phyloP scores from a whole-genome alignment of 1,140 invertebrate genomes.

The Apis florea region DNA sequence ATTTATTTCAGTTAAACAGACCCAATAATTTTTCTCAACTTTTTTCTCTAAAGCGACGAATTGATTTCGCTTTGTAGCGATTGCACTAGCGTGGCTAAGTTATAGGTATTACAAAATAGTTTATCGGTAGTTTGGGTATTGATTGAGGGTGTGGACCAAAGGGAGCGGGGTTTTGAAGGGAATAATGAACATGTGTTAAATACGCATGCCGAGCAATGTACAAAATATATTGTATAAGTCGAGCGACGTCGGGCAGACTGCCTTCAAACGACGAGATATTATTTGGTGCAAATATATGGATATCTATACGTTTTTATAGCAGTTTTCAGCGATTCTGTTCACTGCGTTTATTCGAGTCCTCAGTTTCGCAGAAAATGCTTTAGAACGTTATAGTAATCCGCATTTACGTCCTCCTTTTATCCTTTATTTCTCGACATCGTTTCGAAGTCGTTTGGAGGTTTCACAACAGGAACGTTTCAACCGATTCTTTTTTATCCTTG shows the following conservation, averaged over 20 bases:
- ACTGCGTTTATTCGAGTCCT: neutral
- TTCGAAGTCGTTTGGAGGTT: conserved; percentile 11
- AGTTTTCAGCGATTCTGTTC: conserved; percentile 33
- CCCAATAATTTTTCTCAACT: conserved; percentile 31
- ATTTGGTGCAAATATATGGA: conserved; percentile 32
- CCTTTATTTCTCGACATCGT: neutral
- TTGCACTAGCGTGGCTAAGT: conserved; percentile 39
- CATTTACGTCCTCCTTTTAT: conserved; percentile 1
- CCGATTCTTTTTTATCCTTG: neutral
- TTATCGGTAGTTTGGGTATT: neutral
- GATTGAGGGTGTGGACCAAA: conserved; percentile 10
- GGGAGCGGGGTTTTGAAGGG: conserved; percentile 75
- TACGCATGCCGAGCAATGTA: conserved; percentile 58
- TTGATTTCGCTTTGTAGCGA: conserved; percentile 69
- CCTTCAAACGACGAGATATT: conserved; percentile 64
- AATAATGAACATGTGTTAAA: conserved; percentile 39
- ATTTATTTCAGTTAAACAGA: conserved; percentile 45
- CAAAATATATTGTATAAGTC: conserved; percentile 58
- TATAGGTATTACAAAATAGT: neutral
- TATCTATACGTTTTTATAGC: conserved; percentile 31
- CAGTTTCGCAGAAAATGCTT: conserved; percentile 36
- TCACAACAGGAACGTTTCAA: neutral
- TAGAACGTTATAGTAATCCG: conserved; percentile 26
- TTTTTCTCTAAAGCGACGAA: conserved; percentile 46
- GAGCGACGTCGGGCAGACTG: conserved; percentile 68